Evolutionary conservation across 2,113 vertebrate species (phyloP).

Genomic region (Prunella himalayana): DNA sequence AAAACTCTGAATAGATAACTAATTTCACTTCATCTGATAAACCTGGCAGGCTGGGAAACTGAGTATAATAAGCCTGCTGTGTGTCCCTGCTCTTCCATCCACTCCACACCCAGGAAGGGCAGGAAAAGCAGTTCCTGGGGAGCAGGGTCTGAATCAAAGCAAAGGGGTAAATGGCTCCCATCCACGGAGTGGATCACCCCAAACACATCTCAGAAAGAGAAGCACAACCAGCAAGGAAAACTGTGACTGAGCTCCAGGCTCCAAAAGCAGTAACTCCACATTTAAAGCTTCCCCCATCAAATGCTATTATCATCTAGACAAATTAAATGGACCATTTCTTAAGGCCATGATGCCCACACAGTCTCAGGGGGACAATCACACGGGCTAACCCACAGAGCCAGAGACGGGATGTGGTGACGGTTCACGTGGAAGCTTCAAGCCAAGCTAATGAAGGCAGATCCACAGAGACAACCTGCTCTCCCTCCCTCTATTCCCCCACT

Average conservation of each 20-base stretch:
- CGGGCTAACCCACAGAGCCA: neutral
- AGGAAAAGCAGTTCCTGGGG: neutral
- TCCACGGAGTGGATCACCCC: rapidly evolving
- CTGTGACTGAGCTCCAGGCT: neutral
- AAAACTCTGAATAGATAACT: neutral
- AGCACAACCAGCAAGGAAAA: neutral
- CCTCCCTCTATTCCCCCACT: rapidly evolving
- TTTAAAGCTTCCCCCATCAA: neutral
- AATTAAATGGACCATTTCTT: neutral
- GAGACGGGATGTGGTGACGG: neutral
- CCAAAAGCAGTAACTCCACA: neutral
- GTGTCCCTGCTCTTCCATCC: neutral
- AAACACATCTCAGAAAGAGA: rapidly evolving
- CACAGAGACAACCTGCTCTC: neutral
- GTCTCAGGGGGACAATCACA: neutral
- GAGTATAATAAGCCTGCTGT: neutral
- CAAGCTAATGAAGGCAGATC: neutral
- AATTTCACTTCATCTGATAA: neutral
- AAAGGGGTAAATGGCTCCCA: neutral
- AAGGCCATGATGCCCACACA: neutral
- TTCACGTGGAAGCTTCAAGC: neutral
- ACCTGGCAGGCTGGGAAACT: neutral
- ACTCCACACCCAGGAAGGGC: rapidly evolving
- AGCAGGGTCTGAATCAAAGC: neutral
- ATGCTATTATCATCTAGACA: neutral